Evolutionary conservation across 2,797 vertebrate genomes (phyloP).

Genomic region (Lepidocolaptes lacrymiger): DNA sequence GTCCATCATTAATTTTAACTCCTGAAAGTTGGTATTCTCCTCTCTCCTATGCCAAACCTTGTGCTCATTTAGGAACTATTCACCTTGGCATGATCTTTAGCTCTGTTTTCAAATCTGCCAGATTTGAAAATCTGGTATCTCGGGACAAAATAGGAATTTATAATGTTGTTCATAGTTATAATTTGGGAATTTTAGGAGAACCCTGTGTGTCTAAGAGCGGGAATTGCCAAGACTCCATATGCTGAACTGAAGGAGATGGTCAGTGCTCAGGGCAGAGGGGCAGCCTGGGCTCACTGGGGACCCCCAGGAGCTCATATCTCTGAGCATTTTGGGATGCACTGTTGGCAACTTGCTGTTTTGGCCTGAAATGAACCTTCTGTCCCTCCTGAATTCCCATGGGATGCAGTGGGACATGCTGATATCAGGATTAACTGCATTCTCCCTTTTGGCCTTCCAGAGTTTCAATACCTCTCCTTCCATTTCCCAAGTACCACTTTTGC

Average conservation of each 20-base stretch:
- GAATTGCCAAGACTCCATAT: background rate
- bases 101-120: background rate
- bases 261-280: background rate
- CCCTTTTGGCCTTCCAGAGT: background rate
- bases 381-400: fast-evolving
- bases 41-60: background rate
- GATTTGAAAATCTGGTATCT: background rate
- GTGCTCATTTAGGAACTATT: background rate
- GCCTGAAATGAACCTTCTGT: background rate
- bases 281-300: background rate
- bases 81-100: background rate
- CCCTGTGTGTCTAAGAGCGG: background rate
- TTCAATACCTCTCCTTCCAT: background rate
- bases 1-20: background rate
- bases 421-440: fast-evolving
- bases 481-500: background rate
- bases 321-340: background rate
- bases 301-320: background rate
- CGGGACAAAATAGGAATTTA: background rate
- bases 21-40: background rate
- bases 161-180: background rate
- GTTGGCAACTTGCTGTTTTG: background rate
- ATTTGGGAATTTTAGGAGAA: background rate
- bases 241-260: background rate
- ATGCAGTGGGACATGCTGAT: fast-evolving